Evolutionary conservation across 2,797 vertebrate species (phyloP).

Genomic region (Melanotaenia trifasciata): DNA sequence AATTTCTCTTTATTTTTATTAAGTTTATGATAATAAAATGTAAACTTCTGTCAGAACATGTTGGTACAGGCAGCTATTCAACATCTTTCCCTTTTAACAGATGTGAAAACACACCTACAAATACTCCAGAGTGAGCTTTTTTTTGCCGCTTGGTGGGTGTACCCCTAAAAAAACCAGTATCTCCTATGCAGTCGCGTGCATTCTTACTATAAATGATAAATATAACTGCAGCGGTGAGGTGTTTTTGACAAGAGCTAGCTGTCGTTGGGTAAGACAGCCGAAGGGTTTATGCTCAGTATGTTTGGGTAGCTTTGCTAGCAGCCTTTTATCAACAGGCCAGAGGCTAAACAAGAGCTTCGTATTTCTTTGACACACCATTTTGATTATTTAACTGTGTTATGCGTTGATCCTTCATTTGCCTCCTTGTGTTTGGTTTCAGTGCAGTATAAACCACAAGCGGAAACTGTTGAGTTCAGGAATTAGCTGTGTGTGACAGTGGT

Average conservation of each 20-base stretch:
- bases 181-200: not conserved
- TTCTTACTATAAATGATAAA: not conserved
- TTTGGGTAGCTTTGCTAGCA: not conserved
- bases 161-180: not conserved
- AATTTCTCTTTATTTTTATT: not conserved
- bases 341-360: not conserved
- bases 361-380: constrained; percentile 1
- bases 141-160: not conserved
- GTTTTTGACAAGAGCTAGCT: not conserved
- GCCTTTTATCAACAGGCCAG: not conserved
- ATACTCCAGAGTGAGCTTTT: not conserved
- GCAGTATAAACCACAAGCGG: not conserved
- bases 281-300: not conserved
- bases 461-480: not conserved
- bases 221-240: not conserved
- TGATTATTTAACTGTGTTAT: not conserved
- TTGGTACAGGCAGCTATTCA: not conserved
- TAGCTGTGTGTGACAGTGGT: not conserved
- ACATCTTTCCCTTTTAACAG: not conserved
- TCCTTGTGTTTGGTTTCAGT: not conserved
- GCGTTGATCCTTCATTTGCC: not conserved
- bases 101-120: not conserved
- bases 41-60: not conserved
- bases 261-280: not conserved
- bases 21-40: not conserved